Percentiles rank a stretch among this genome's conserved stretches.
Conservation (phyloP, 2,113 vertebrate species). For the Alligator sinensis region DNA sequence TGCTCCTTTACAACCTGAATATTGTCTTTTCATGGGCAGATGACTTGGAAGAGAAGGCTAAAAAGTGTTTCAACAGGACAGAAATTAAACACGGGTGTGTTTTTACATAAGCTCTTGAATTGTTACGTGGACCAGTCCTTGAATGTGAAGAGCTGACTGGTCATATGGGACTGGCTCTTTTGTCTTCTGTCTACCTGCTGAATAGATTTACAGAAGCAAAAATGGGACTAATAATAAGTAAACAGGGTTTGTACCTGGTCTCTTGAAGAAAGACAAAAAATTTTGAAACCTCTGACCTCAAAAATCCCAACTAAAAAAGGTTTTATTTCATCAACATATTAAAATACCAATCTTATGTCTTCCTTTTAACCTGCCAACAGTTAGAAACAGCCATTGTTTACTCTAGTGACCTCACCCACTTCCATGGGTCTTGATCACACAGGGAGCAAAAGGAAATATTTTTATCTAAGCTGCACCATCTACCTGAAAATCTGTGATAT, state of each 20-base stretch:
- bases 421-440: neutral
- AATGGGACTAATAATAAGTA: neutral
- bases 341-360: neutral
- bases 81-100: neutral
- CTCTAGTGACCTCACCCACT: rapidly evolving
- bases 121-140: neutral
- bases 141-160: neutral
- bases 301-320: neutral
- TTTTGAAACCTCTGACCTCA: neutral
- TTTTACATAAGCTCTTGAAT: neutral
- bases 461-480: neutral
- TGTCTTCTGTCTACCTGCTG: neutral
- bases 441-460: neutral
- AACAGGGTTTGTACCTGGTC: too few species aligned
- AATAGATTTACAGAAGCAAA: neutral
- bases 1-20: too few species aligned
- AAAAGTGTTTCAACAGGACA: neutral
- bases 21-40: neutral
- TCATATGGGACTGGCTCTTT: neutral
- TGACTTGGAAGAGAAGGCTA: neutral
- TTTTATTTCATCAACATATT: neutral
- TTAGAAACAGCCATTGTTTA: neutral
- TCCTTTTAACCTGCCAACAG: neutral
- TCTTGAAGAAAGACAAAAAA: neutral
- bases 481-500: neutral